Conservation (phyloP, 2,113 vertebrate genomes). For the Athene cunicularia region DNA sequence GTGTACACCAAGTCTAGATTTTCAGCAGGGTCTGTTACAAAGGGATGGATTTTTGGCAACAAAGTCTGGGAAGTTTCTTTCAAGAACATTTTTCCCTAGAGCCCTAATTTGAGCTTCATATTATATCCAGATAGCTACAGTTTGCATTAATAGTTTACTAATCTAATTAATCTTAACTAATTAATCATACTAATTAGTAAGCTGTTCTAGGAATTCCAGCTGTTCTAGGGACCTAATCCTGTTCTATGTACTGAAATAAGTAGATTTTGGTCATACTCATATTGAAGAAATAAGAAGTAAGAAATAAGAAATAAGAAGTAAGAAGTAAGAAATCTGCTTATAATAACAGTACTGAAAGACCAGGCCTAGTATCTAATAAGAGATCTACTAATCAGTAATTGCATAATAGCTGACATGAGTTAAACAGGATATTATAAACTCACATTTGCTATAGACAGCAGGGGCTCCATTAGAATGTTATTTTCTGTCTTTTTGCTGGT, state of each 20-base stretch:
- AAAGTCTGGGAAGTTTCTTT: background rate
- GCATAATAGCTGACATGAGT: background rate
- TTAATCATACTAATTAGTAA: background rate
- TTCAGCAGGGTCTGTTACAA: background rate
- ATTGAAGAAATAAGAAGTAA: no score
- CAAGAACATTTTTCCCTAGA: background rate
- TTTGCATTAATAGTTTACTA: background rate
- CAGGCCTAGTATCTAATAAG: background rate
- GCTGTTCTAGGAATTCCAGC: background rate
- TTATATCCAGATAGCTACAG: background rate
- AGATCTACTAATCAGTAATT: background rate
- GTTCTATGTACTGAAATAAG: background rate
- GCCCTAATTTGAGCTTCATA: background rate
- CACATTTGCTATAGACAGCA: background rate
- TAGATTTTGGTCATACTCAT: background rate
- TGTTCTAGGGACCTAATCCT: background rate
- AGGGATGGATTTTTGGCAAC: background rate
- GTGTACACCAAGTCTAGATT: accelerated
- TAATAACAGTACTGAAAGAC: background rate
- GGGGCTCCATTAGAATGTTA: background rate
- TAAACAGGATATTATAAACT: background rate
- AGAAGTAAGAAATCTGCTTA: background rate
- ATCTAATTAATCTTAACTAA: conserved; percentile 1
- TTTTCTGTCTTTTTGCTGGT: background rate
- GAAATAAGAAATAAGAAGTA: no score